phyloP scores from a whole-genome alignment of 2,113 vertebrate genomes.

The Rhineura floridana region DNA sequence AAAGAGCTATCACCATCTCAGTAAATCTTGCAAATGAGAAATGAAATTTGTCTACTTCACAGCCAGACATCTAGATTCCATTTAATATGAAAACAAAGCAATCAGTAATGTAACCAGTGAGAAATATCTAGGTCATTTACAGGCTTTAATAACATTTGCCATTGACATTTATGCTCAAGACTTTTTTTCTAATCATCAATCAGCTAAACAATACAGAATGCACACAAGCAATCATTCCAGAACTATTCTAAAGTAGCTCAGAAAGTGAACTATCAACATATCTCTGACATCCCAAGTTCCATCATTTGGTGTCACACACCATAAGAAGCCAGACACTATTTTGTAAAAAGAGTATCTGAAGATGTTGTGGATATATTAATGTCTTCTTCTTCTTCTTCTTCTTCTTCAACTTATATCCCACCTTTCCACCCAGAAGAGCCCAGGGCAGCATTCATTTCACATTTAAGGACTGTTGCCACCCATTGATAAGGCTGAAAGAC shows the following conservation, averaged over 20 bases:
- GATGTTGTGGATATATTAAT: no score
- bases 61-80: neutral
- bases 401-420: no score
- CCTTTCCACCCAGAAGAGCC: no score
- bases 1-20: neutral
- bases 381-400: no score
- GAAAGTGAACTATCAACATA: neutral
- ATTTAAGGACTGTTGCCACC: no score
- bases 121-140: neutral
- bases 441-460: no score
- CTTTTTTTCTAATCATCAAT: neutral
- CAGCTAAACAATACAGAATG: neutral
- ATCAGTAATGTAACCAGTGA: neutral
- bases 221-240: neutral
- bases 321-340: no score
- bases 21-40: neutral
- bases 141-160: neutral
- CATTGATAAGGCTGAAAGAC: no score
- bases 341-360: no score
- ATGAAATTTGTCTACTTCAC: accelerated
- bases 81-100: neutral
- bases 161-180: neutral
- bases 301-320: neutral
- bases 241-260: neutral
- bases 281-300: neutral